These are phyloP conservation scores for Urocitellus parryii DNA, from an alignment of 2,113 vertebrate genomes.

Conservation along the genomic window DNA sequence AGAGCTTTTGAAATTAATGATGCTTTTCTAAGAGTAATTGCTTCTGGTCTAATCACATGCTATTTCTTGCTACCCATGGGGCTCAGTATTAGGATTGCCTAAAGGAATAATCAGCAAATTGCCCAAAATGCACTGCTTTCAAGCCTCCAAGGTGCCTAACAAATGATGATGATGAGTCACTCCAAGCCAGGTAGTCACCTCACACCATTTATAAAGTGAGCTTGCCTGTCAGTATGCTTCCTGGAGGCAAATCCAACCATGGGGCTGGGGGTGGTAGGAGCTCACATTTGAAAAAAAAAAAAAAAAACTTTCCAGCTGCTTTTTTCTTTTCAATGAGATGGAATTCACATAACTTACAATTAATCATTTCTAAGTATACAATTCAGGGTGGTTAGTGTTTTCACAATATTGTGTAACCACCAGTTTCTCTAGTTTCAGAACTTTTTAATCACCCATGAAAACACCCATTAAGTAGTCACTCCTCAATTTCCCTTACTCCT, in stretches of 20 bases:
- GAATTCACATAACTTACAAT: constrained; percentile 1
- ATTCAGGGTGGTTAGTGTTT: neutral
- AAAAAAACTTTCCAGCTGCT: neutral
- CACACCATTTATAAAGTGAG: neutral
- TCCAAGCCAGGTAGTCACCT: constrained; percentile 54
- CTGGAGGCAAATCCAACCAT: neutral
- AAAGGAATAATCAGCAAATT: constrained; percentile 64
- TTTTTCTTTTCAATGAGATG: neutral
- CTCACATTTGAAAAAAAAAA: neutral
- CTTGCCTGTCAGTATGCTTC: neutral
- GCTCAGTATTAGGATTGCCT: constrained; percentile 6
- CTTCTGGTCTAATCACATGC: constrained; percentile 62
- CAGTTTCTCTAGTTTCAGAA: neutral
- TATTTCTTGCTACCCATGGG: constrained; percentile 49
- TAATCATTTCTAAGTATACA: neutral
- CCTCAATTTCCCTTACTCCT: neutral
- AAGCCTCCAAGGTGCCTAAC: constrained; percentile 30
- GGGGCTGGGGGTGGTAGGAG: neutral
- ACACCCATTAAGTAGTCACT: neutral
- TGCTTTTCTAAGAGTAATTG: constrained; percentile 73
- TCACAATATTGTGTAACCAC: neutral
- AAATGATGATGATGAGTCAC: constrained; percentile 61
- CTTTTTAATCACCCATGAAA: neutral
- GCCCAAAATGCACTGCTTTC: constrained; percentile 53
- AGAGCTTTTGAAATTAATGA: constrained; percentile 68